Conservation (phyloP, 2,888 invertebrate genomes). For the Dorcus hopei region DNA sequence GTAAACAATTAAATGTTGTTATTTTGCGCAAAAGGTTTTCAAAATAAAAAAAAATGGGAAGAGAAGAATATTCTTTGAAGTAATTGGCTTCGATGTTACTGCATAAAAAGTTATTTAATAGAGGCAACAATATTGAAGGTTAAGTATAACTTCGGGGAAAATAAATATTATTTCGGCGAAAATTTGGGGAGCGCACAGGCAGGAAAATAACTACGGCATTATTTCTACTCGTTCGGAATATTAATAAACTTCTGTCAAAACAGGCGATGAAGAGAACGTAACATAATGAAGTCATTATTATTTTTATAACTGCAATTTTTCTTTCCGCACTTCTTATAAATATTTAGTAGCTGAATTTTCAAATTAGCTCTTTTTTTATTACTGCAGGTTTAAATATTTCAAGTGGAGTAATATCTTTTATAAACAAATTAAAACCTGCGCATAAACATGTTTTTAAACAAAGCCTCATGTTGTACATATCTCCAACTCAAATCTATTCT, state of each 20-base stretch:
- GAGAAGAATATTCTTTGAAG: neutral
- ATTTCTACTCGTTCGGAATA: constrained; percentile 11
- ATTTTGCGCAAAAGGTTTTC: too few species aligned
- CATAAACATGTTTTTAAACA: too few species aligned
- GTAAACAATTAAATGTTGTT: too few species aligned
- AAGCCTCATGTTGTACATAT: too few species aligned
- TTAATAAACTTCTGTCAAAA: constrained; percentile 18
- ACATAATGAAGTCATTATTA: constrained; percentile 11
- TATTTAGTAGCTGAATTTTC: constrained; percentile 19
- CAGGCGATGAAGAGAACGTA: constrained; percentile 15
- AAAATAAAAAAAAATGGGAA: too few species aligned
- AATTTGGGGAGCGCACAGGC: too few species aligned
- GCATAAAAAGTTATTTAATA: neutral
- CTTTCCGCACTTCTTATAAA: constrained; percentile 14
- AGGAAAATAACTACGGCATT: constrained; percentile 8
- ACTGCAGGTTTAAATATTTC: neutral
- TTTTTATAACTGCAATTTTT: constrained; percentile 20
- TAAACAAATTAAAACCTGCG: too few species aligned
- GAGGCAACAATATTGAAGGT: neutral
- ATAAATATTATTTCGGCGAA: neutral
- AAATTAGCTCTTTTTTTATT: constrained; percentile 11
- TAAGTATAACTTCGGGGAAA: neutral
- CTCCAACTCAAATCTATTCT: too few species aligned
- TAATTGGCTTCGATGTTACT: neutral
- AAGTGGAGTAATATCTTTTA: too few species aligned